phyloP scores from a whole-genome alignment of 2,113 vertebrate genomes.

The Brienomyrus brachyistius region DNA sequence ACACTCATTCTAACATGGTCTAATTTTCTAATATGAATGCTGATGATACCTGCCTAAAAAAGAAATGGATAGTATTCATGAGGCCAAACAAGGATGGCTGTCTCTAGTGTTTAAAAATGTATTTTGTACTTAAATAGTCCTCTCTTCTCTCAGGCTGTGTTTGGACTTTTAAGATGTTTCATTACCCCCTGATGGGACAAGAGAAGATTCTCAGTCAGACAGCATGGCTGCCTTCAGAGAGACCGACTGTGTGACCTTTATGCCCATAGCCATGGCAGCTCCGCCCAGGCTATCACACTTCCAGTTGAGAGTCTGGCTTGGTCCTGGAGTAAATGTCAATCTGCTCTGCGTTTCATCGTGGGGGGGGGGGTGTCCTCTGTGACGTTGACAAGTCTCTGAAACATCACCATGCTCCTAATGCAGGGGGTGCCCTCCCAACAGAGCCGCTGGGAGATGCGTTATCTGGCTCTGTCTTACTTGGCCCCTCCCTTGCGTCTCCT shows the following conservation, averaged over 20 bases:
- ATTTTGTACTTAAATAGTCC: background rate
- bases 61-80: background rate
- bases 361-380: background rate
- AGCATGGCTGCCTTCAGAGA: background rate
- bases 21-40: background rate
- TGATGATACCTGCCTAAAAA: background rate
- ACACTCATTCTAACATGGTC: background rate
- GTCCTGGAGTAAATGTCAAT: background rate
- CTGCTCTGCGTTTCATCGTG: background rate
- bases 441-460: background rate
- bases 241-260: background rate
- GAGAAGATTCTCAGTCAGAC: background rate
- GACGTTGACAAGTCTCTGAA: background rate
- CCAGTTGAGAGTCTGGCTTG: background rate
- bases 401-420: background rate
- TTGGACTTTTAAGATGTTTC: background rate
- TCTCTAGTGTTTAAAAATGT: background rate
- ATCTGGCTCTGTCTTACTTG: background rate
- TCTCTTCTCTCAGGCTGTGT: background rate
- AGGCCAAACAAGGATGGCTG: background rate
- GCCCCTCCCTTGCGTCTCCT: background rate
- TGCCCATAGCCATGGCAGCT: too few species aligned
- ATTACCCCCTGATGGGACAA: background rate
- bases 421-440: background rate
- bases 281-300: background rate